Percentiles rank a stretch among this genome's conserved stretches.
phyloP scores from a whole-genome alignment of 2,888 invertebrate species.

The Thysanoteuthis rhombus region DNA sequence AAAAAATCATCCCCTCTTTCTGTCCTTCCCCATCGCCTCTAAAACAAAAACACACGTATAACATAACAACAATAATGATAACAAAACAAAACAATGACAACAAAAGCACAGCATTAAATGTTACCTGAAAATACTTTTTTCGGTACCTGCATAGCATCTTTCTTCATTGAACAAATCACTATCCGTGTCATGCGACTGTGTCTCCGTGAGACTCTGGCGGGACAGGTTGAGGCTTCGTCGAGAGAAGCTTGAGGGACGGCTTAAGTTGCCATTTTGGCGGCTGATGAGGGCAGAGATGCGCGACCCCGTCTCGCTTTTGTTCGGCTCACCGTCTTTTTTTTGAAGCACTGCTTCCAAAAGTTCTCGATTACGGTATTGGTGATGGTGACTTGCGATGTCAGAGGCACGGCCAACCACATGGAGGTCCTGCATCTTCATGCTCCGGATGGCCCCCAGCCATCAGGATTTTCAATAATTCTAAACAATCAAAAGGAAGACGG shows the following conservation, averaged over 20 bases:
- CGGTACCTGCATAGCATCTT: conserved; percentile 28
- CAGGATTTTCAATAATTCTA: not conserved
- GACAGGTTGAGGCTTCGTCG: conserved; percentile 38
- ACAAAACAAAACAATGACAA: not conserved
- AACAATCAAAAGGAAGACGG: not conserved
- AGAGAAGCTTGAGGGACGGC: conserved; percentile 43
- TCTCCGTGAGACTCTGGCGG: conserved; percentile 39
- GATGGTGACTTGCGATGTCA: conserved; percentile 22
- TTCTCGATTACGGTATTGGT: conserved; percentile 49
- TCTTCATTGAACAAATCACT: conserved; percentile 30
- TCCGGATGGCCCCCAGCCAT: conserved; percentile 21
- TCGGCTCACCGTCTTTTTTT: conserved; percentile 48
- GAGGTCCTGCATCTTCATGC: conserved; percentile 33
- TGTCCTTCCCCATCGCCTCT: not conserved
- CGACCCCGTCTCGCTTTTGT: conserved; percentile 46
- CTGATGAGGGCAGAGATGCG: conserved; percentile 41
- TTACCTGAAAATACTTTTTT: conserved; percentile 31
- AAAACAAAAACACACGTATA: not conserved
- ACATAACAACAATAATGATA: not conserved
- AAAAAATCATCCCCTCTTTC: not conserved
- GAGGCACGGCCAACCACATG: conserved; percentile 25
- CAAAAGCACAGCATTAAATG: not conserved
- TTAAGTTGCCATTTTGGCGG: conserved; percentile 46
- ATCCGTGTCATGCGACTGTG: conserved; percentile 29
- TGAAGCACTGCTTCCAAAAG: conserved; percentile 57